Evolutionary conservation across 2,888 invertebrate species (phyloP), one percentile per base, ranked within the genome.

Genomic region (Acleris sparsana): DNA sequence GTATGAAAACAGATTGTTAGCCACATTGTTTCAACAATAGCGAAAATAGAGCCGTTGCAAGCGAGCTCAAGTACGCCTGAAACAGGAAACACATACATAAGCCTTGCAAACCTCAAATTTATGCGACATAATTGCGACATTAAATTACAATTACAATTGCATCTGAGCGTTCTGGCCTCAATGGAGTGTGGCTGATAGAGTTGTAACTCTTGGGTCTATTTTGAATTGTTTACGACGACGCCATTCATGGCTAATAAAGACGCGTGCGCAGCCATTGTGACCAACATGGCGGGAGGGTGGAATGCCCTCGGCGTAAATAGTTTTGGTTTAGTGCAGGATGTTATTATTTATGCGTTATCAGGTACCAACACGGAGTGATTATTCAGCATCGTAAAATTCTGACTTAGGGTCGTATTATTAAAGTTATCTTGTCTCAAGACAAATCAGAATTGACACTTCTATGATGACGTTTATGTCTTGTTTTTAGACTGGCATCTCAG

Each of bases 231-330:
- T 86, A 86, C 80, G 78, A 67, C 78, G 73, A 75, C 77, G 76
- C 85, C 83, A 83, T 86, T 87, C 85, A 82, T 83, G 83, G 82
- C 76, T 83, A 83, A 84, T 85, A 85, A 82, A 85, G 83, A 80
- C 78, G 77, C 77, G 73, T 68, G 72, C 78, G 78, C 76, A 73
- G 75, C 79, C 78, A 80, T 84, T 84, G 83, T 83, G 76, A 72
- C 80, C 79, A 75, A 69, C 74, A 78, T 77, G 76, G 78, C 79
- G 77, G 73, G 75, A 73, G 79, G 80, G 85, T 79, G 79, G 83
- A 84, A 85, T 85, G 85, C 81, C 83, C 82, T 83, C 69, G 64
- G 69, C 65, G 71, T 70, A 70, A 68, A 73, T 72, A 71, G 51
- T 39, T 25, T 49, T n/a, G 64, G 72, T 60, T 55, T 53, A 53